Conservation (phyloP, 2,888 invertebrate species). For the Sclerodermus sp. region DNA sequence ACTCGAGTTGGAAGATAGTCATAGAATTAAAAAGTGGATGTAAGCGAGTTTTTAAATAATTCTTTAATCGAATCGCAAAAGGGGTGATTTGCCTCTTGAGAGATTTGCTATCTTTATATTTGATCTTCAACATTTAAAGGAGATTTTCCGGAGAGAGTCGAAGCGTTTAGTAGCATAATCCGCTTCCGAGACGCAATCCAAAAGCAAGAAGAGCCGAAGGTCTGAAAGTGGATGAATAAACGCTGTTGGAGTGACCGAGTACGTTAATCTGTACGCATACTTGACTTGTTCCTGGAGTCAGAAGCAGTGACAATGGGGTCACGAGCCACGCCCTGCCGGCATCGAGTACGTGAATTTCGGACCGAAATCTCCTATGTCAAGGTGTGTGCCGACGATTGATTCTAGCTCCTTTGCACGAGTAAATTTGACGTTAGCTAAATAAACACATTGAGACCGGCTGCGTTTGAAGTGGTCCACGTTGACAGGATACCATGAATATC, state of each 20-base stretch:
- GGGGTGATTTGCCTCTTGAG: too few relatives aligned
- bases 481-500: conserved; percentile 33
- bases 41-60: too few relatives aligned
- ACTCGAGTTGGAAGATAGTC: too few relatives aligned
- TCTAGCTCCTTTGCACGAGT: conserved; percentile 34
- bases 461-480: conserved; percentile 53
- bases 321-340: conserved; percentile 51
- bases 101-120: too few relatives aligned
- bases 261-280: not conserved
- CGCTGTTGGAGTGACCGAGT: not conserved
- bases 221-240: not conserved
- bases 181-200: too few relatives aligned
- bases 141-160: not conserved
- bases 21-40: too few relatives aligned
- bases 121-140: too few relatives aligned
- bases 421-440: conserved; percentile 57
- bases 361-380: conserved; percentile 16
- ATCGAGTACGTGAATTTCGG: conserved; percentile 23
- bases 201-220: too few relatives aligned
- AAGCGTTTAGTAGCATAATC: too few relatives aligned
- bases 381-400: conserved; percentile 16
- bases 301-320: conserved; percentile 6
- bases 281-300: not conserved
- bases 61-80: too few relatives aligned
- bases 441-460: conserved; percentile 54